phyloP scores from a whole-genome alignment of 2,888 invertebrate genomes.

The Phymatocera aterrima region DNA sequence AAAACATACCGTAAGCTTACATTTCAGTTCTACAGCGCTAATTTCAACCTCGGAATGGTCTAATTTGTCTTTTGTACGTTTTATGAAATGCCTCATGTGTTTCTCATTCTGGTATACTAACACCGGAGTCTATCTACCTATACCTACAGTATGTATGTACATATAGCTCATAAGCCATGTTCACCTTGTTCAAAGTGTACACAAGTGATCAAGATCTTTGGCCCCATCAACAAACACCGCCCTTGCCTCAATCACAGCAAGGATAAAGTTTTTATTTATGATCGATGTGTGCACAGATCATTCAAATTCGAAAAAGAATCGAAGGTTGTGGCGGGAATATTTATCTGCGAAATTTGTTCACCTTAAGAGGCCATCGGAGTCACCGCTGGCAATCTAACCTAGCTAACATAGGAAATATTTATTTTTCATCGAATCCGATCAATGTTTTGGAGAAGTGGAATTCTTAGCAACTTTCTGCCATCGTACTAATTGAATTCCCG shows the following conservation, averaged over 20 bases:
- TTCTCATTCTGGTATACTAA: no score
- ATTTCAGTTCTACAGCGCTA: not conserved
- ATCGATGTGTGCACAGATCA: not conserved
- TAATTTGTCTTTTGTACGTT: not conserved
- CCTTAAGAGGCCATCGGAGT: no score
- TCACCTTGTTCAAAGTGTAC: not conserved
- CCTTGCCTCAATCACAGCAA: not conserved
- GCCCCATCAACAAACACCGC: not conserved
- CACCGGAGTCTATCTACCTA: no score
- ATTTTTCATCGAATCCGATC: no score
- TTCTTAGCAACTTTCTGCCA: no score
- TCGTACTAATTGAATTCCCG: no score
- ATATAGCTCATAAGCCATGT: not conserved
- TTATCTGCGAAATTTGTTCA: no score
- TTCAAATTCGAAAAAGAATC: not conserved
- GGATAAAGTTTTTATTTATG: not conserved
- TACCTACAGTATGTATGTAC: no score
- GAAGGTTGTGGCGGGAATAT: not conserved
- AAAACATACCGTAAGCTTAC: constrained; percentile 61
- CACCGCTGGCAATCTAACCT: no score
- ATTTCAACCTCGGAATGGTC: not conserved
- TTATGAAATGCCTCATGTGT: no score
- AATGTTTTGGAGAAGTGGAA: no score
- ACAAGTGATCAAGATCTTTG: not conserved
- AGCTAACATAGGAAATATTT: no score